phyloP scores from a whole-genome alignment of 2,888 invertebrate species.

The Lycaena phlaeas region DNA sequence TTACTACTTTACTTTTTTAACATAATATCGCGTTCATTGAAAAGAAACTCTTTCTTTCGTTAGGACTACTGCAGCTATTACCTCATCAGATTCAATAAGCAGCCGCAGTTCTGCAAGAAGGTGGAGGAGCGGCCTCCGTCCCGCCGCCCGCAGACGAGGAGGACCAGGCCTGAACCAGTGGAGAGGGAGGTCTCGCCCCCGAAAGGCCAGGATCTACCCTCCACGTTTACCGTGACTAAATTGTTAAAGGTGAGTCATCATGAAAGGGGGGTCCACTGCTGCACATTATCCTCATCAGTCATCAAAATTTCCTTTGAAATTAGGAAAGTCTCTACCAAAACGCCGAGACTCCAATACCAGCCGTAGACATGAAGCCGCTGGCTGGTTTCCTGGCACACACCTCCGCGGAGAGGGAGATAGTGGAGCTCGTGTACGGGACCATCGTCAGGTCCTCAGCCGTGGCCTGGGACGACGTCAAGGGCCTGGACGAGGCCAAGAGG shows the following conservation, averaged over 20 bases:
- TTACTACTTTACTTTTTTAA: too few relatives aligned
- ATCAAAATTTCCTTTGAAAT: too few relatives aligned
- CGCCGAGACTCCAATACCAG: slow-evolving; percentile 24
- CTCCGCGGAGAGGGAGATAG: slow-evolving; percentile 75
- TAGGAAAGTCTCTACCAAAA: slow-evolving; percentile 28
- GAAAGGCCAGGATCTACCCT: slow-evolving; percentile 38
- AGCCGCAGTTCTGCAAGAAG: slow-evolving; percentile 85
- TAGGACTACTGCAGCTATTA: slow-evolving; percentile 91
- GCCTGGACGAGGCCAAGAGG: slow-evolving; percentile 80
- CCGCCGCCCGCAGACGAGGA: slow-evolving; percentile 39
- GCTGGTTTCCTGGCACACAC: slow-evolving; percentile 34
- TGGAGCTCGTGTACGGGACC: slow-evolving; percentile 77
- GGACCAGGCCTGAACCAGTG: slow-evolving; percentile 23
- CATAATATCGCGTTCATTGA: too few relatives aligned
- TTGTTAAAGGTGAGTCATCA: slow-evolving; percentile 33
- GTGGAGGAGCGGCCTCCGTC: slow-evolving; percentile 33
- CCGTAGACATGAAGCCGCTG: slow-evolving; percentile 43
- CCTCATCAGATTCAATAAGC: slow-evolving; percentile 87
- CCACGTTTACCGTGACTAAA: slow-evolving; percentile 44
- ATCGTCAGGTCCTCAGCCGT: slow-evolving; percentile 76
- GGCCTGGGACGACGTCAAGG: slow-evolving; percentile 84
- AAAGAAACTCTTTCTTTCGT: too few relatives aligned
- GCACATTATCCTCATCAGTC: too few relatives aligned
- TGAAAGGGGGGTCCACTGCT: too few relatives aligned
- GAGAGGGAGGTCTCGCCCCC: slow-evolving; percentile 21